A percentile compares a stretch with the other conserved stretches of the same genome.
These are phyloP conservation scores for Oncorhynchus keta DNA, from an alignment of 2,113 vertebrate species.

Conservation along the genomic window DNA sequence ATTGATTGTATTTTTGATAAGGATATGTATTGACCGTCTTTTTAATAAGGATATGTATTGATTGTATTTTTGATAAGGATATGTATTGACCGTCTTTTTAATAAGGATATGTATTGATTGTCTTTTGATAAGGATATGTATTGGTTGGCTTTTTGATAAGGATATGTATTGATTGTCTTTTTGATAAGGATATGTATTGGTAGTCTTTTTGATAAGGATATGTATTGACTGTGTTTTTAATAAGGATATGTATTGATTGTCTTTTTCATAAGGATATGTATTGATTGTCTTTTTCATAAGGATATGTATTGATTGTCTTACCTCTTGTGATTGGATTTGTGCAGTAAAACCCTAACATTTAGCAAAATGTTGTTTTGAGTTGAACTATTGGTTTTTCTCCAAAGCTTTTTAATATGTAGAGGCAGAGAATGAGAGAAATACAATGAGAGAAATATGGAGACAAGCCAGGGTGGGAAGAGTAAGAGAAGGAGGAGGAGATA, in stretches of 20 bases:
- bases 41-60: not conserved
- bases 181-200: too few relatives aligned
- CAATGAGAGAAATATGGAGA: not conserved
- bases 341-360: not conserved
- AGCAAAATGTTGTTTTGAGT: not conserved
- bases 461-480: not conserved
- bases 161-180: too few relatives aligned
- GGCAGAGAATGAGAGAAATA: not conserved
- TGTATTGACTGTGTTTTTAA: too few relatives aligned
- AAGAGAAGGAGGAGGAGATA: not conserved
- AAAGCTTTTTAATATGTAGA: not conserved
- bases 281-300: too few relatives aligned
- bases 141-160: too few relatives aligned
- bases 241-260: too few relatives aligned
- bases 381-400: not conserved
- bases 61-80: too few relatives aligned
- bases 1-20: too few relatives aligned
- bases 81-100: not conserved
- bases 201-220: too few relatives aligned
- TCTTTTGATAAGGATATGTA: not conserved
- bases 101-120: not conserved
- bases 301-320: not conserved
- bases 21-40: too few relatives aligned
- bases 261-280: too few relatives aligned
- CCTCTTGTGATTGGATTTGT: not conserved